phyloP scores from a whole-genome alignment of 2,888 invertebrate genomes.

The Drosophila monieri region DNA sequence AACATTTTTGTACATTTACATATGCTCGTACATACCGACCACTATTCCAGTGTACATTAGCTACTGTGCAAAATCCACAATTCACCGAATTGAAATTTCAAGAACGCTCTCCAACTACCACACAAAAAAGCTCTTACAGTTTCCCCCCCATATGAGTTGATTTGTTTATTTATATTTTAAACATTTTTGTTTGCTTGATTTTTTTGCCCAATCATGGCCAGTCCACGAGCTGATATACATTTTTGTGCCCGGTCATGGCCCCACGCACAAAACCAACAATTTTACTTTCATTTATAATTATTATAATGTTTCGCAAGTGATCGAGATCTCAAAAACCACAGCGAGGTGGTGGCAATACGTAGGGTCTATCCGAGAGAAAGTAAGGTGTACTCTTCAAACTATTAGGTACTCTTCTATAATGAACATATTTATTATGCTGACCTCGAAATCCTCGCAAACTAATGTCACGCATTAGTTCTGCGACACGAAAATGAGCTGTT shows the following conservation, averaged over 20 bases:
- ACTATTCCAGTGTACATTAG: conserved; percentile 34
- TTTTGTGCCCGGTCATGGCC: conserved; percentile 65
- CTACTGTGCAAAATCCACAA: conserved; percentile 67
- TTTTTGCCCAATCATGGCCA: conserved; percentile 71
- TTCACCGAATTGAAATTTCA: conserved; percentile 61
- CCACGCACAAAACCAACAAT: conserved; percentile 43
- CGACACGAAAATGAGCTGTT: conserved; percentile 16
- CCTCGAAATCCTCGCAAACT: conserved; percentile 30
- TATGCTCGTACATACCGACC: conserved; percentile 3
- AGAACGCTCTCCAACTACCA: conserved; percentile 53
- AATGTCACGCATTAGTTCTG: conserved; percentile 23
- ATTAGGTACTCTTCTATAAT: conserved; percentile 9
- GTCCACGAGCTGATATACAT: conserved; percentile 19
- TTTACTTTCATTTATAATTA: conserved; percentile 79
- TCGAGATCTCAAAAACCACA: conserved; percentile 53
- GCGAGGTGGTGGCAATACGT: background rate
- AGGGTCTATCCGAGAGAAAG: conserved; percentile 23
- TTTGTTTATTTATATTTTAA: conserved; percentile 70
- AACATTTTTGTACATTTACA: conserved; percentile 16
- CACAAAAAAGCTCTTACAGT: conserved; percentile 16
- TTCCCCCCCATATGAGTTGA: conserved; percentile 43
- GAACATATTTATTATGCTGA: conserved; percentile 25
- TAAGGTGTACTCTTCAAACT: conserved; percentile 6
- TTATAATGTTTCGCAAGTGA: conserved; percentile 70
- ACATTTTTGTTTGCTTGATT: conserved; percentile 41